Percentiles rank a stretch among this genome's conserved stretches.
phyloP scores from a whole-genome alignment of 35 echinoderm and acorn worm genomes.

The Chiridota heheva region DNA sequence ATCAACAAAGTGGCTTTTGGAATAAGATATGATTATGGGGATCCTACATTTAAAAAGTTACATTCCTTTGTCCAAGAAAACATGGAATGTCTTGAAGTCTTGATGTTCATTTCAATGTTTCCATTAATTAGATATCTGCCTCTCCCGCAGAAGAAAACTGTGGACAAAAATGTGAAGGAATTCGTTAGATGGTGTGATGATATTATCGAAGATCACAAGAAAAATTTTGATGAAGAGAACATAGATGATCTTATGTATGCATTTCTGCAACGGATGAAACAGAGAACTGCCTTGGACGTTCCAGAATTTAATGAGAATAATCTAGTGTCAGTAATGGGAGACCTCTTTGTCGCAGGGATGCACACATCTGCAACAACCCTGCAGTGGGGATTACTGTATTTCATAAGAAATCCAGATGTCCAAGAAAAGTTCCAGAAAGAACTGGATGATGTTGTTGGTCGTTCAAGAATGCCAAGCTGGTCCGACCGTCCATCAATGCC shows the following conservation, averaged over 20 bases:
- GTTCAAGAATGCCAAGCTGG: slow-evolving; percentile 15
- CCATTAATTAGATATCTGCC: no score
- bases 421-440: slow-evolving; percentile 57
- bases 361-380: slow-evolving; percentile 64
- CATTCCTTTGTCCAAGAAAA: slow-evolving; percentile 8
- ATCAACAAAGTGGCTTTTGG: slow-evolving; percentile 60
- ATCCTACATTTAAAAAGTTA: slow-evolving; percentile 50
- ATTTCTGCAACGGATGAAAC: slow-evolving; percentile 41
- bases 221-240: slow-evolving; percentile 1
- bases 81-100: no score
- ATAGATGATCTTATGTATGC: slow-evolving; percentile 32
- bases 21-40: slow-evolving; percentile 57
- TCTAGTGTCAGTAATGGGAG: no score
- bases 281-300: background rate
- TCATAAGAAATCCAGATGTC: slow-evolving; percentile 47
- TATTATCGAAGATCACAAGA: slow-evolving; percentile 35
- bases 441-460: slow-evolving; percentile 55
- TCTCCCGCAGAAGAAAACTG: no score
- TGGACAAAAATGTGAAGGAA: no score
- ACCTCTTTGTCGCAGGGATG: slow-evolving; percentile 50
- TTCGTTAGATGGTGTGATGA: no score
- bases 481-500: slow-evolving; percentile 35
- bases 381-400: slow-evolving; percentile 45
- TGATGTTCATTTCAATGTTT: no score
- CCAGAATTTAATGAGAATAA: no score